These are phyloP conservation scores for Calypte anna DNA, from an alignment of 2,113 vertebrate species.

Conservation along the genomic window DNA sequence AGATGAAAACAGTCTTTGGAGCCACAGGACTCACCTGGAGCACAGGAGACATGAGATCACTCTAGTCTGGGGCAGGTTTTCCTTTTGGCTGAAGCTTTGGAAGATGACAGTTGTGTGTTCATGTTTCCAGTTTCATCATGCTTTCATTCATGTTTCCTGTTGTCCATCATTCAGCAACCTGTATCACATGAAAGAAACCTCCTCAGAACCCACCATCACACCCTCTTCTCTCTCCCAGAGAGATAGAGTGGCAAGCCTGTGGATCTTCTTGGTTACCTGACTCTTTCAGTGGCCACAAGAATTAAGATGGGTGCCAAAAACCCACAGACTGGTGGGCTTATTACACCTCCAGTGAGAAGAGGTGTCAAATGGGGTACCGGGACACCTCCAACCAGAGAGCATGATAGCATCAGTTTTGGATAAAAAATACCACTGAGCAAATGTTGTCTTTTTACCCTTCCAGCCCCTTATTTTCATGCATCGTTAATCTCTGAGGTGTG, in stretches of 20 bases:
- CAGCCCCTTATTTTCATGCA: fast-evolving
- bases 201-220: neutral
- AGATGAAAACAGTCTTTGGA: neutral
- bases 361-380: neutral
- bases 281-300: fast-evolving
- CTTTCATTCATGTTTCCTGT: neutral
- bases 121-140: too few relatives aligned
- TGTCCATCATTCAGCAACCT: neutral
- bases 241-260: neutral
- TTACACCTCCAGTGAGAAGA: neutral
- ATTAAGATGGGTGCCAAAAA: neutral
- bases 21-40: neutral
- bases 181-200: neutral
- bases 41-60: neutral
- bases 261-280: neutral
- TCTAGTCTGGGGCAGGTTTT: neutral
- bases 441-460: neutral
- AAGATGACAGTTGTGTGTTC: neutral
- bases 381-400: neutral
- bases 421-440: neutral
- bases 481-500: neutral
- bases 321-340: neutral
- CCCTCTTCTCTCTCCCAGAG: neutral
- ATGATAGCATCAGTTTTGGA: neutral
- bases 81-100: neutral